Base-by-base conservation (phyloP, 2,888 invertebrate species). In the Limnephilus auricula region DNA sequence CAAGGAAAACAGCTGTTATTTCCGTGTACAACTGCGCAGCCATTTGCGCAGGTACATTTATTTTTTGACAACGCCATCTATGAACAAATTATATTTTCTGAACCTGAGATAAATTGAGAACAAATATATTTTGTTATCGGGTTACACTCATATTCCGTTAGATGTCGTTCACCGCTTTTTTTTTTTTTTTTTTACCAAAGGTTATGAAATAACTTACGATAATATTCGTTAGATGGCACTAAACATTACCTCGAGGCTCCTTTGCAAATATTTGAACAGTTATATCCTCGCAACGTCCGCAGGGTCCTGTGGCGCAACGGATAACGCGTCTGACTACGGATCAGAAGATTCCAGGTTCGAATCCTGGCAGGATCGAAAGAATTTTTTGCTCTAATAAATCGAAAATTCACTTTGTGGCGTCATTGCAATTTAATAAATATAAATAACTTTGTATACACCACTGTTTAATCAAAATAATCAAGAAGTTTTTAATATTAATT, bases 281-380 rank as follows among this genome's bases (percentile, higher is more conserved):
- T 91, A 88, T 31, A 37, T 83, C 30, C 45, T 79, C 34, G 34
- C 18, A 34, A 30, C 80, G 32, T 12, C 2, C 18, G 13, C 85
- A 85, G 34, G 93, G 93, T 93, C 96, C 95, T 96, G 96, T 96
- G 96, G 96, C 96, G 96, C 96, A 96, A 96, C 94, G 96, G 96
- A 96, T 97, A 97, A 97, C 96, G 97, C 96, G 96, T 97, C 96
- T 97, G 97, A 96, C 96, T 96, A 97, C 96, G 96, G 96, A 97
- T 96, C 97, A 96, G 96, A 96, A 96, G 96, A 96, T 96, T 96
- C 96, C 96, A 97, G 96, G 95, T 96, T 96, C 96, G 96, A 96
- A 96, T 96, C 96, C 96, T 96, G 96, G 96, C 96, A 96, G 95
- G 96, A 93, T 93, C 93, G 93, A 86, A 93, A 3, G 45, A 45